Evolutionary conservation across 2,888 invertebrate genomes (phyloP), one percentile per base, ranked within the genome.

Genomic region (Scaptomyza tumidula): DNA sequence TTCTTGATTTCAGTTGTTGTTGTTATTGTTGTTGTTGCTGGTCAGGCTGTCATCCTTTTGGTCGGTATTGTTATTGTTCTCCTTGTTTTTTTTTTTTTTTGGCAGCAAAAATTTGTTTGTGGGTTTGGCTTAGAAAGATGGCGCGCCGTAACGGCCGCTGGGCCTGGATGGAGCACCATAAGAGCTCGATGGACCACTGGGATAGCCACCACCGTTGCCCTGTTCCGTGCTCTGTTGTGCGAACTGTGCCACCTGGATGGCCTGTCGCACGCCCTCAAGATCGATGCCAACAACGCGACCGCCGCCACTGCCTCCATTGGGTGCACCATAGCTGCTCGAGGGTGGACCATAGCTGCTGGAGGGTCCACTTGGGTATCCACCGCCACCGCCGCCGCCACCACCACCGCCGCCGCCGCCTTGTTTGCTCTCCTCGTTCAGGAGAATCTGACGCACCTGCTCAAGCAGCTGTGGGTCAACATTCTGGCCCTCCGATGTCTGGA

Each of bases 201-300:
- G 92, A 52, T 91, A 91, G 61, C 91, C 90, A 59, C 90, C 90
- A 60, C 92, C 92, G 48, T 93, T 92, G 79, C 93, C 92, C 45
- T 93, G 92, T 81, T 93, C 85, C 67, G 94, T 93, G 91, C 93
- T 93, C 75, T 93, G 92, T 93, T 96, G 96, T 82, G 95, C 94
- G 94, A 95, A 97, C 90, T 97, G 96, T 45, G 97, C 97, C 74
- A 97, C 97, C 92, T 97, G 97, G 93, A 97, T 96, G 83, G 96
- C 97, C 88, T 96, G 97, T 89, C 96, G 96, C 89, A 97, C 96
- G 74, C 96, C 96, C 88, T 97, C 97, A 75, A 97, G 95, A 92
- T 96, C 95, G 92, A 97, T 95, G 78, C 97, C 97, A 80, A 96
- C 96, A 60, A 97, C 96, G 66, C 91, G 90, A 27, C 83, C 84